phyloP scores from a whole-genome alignment of 2,888 invertebrate species.

The Pseudococcus longispinus region DNA sequence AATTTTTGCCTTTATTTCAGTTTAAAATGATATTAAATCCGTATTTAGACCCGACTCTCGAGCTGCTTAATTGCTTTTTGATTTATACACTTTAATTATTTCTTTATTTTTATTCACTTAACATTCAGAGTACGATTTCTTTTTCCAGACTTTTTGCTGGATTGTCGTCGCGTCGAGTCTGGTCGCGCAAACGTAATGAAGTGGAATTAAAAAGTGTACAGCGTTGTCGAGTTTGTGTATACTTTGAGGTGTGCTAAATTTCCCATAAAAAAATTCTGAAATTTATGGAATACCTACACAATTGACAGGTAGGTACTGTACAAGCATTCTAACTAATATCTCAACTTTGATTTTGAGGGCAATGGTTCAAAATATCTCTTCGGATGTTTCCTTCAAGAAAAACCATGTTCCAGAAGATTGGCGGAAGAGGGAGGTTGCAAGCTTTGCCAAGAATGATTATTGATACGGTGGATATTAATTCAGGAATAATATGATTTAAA shows the following conservation, averaged over 20 bases:
- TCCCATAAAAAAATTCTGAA: background rate
- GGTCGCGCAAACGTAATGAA: slow-evolving; percentile 7
- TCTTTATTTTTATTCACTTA: slow-evolving; percentile 50
- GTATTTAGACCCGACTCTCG: slow-evolving; percentile 44
- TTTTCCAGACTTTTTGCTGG: background rate
- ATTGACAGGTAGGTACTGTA: too few species aligned
- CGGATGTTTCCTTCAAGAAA: too few species aligned
- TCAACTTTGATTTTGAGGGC: background rate
- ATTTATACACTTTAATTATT: slow-evolving; percentile 53
- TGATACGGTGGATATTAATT: background rate
- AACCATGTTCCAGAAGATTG: too few species aligned
- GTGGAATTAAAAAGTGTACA: background rate
- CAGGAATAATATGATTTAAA: background rate
- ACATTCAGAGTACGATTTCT: slow-evolving; percentile 21
- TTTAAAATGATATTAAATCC: slow-evolving; percentile 52
- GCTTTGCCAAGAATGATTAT: too few species aligned
- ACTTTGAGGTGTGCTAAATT: background rate
- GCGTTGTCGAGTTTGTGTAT: too few species aligned
- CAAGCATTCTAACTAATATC: too few species aligned
- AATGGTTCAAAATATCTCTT: background rate
- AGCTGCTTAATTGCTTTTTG: slow-evolving; percentile 54
- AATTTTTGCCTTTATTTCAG: slow-evolving; percentile 51
- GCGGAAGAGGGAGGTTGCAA: too few species aligned
- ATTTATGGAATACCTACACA: background rate
- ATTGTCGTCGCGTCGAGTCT: background rate